A percentile compares a stretch with the other conserved stretches of the same genome.
Evolutionary conservation across 1,140 invertebrate species (phyloP).

Genomic region (Diabrotica undecimpunctata): DNA sequence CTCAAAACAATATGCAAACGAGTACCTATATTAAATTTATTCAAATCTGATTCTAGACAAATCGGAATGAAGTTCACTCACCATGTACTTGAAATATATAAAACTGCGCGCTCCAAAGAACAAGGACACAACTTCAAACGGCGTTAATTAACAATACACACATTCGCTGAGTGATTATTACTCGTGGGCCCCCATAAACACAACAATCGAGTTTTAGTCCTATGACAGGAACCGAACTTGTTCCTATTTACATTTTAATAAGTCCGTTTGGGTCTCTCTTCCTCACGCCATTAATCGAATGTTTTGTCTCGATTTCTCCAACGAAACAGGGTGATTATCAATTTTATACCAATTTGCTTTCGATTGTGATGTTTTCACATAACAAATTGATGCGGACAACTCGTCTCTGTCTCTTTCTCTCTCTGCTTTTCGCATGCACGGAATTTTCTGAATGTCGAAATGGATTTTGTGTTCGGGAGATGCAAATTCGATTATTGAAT

Average conservation of each 20-base stretch:
- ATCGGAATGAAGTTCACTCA: neutral
- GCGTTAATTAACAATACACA: slow-evolving; percentile 24
- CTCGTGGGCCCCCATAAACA: slow-evolving; percentile 20
- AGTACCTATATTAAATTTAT: slow-evolving; percentile 1
- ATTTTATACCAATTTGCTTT: slow-evolving; percentile 49
- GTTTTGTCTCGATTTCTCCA: slow-evolving; percentile 1
- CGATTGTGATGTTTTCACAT: slow-evolving; percentile 39
- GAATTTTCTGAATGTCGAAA: slow-evolving; percentile 1
- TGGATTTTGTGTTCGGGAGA: slow-evolving; percentile 4
- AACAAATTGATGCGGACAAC: slow-evolving; percentile 16
- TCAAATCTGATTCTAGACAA: neutral
- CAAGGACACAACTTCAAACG: slow-evolving; percentile 14
- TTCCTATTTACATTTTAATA: slow-evolving; percentile 49
- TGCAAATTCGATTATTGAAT: slow-evolving; percentile 11
- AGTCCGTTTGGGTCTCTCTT: slow-evolving; percentile 33
- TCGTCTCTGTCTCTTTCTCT: neutral
- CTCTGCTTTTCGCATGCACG: slow-evolving; percentile 8
- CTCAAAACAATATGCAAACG: too few species aligned
- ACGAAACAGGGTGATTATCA: slow-evolving; percentile 43
- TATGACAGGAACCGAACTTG: slow-evolving; percentile 37
- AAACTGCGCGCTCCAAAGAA: slow-evolving; percentile 13
- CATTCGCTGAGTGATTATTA: slow-evolving; percentile 19
- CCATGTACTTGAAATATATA: neutral
- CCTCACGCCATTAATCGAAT: neutral
- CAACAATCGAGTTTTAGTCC: slow-evolving; percentile 28